Base-by-base conservation (phyloP, 2,113 vertebrate genomes). In the Rattus rattus region DNA sequence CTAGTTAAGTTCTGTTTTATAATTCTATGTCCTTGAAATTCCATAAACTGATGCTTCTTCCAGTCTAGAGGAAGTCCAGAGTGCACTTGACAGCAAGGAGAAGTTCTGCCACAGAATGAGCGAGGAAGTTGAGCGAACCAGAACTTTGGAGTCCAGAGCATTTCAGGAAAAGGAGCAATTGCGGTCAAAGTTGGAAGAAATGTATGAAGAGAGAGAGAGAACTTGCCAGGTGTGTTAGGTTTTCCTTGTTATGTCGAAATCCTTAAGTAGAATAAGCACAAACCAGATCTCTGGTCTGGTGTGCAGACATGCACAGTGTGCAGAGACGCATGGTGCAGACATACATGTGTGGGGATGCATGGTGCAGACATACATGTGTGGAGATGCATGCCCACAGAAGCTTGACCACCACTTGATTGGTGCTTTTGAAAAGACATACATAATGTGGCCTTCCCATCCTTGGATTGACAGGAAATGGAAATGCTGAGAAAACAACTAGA, bases 401-500 rank as follows among this genome's bases (percentile, higher is more conserved):
- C 33, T 17, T 49, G 76, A 5, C 69, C 73, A 16, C 54, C 5
- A 56, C 19, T 7, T 16, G 1, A 1, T 12, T 67, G 28, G n/a
- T 92, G 36, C n/a, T 90, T 81, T 28, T 54, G 16, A 30, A 91
- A 56, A 39, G 56, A 28, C 10, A 2, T 52, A 47, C 67, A 7
- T 33, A 4, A 10, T 12, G 49, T 96, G 12, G 14, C 70, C 70
- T 92, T 73, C 24, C 0, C 20, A 3, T 79, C 4, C 33, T 63
- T 86, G 96, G 65, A 4, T 43, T 94, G 84, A 47, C 87, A 99
- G 99, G 99, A 99, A 97, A 98, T 98, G 49, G 98, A 99, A 47
- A 92, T 99, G 97, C 98, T 99, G 90, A 99, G 98, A 96, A 99
- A 99, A 96, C 99, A 99, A 96, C 99, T 99, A 69, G 96, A 99